Conservation (phyloP, 2,888 invertebrate genomes). For the Chorisops tibialis region DNA sequence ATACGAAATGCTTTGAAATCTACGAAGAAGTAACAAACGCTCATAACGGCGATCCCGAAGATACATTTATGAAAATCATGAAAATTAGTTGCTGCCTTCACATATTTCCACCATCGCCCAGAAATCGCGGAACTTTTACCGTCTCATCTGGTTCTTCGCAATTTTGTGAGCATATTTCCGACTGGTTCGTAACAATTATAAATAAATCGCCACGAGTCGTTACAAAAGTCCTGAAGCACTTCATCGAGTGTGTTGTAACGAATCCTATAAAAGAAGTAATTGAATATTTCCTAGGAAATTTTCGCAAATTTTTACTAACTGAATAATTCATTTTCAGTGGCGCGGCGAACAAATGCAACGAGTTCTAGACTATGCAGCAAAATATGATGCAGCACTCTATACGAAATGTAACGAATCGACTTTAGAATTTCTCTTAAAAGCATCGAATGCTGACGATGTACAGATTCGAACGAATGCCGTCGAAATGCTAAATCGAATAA, state of each 20-base stretch:
- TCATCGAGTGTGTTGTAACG: conserved; percentile 45
- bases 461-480: conserved; percentile 44
- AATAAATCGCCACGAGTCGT: conserved; percentile 46
- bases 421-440: conserved; percentile 42
- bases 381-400: conserved; percentile 49
- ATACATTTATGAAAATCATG: conserved; percentile 46
- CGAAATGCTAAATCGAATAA: conserved; percentile 44
- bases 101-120: conserved; percentile 41
- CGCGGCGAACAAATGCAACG: conserved; percentile 43
- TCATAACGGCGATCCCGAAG: conserved; percentile 48
- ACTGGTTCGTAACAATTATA: conserved; percentile 48
- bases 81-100: conserved; percentile 46
- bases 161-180: conserved; percentile 47
- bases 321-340: conserved; percentile 39
- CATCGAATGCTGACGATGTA: conserved; percentile 45
- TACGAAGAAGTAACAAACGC: conserved; percentile 46
- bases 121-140: conserved; percentile 21
- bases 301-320: background rate
- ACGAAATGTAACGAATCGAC: conserved; percentile 50
- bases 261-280: conserved; percentile 41
- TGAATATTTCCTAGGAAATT: background rate
- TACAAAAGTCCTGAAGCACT: conserved; percentile 42
- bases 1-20: conserved; percentile 46
- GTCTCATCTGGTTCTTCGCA: conserved; percentile 25
- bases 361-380: conserved; percentile 48